Evolutionary conservation across 2,888 invertebrate species (phyloP).

Genomic region (Heterodera filipjevi): DNA sequence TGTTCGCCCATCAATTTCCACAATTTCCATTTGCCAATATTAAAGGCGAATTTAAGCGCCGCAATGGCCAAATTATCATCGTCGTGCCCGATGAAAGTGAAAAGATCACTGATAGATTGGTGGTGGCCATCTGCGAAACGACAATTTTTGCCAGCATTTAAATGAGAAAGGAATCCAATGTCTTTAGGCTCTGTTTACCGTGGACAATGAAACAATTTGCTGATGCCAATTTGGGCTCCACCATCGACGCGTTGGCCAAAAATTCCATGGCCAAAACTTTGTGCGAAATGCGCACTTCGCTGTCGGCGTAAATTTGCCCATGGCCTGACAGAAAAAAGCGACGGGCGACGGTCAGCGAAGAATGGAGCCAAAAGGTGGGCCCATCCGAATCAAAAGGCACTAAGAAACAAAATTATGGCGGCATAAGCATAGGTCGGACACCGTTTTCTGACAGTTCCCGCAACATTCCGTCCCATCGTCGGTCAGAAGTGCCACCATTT

Average conservation of each 20-base stretch:
- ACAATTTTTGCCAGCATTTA: background rate
- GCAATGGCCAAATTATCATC: slow-evolving; percentile 47
- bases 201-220: background rate
- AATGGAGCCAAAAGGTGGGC: slow-evolving; percentile 30
- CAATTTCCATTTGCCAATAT: slow-evolving; percentile 38
- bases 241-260: slow-evolving; percentile 2
- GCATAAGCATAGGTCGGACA: background rate
- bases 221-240: slow-evolving; percentile 3
- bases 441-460: background rate
- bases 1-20: slow-evolving; percentile 11
- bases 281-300: slow-evolving; percentile 36
- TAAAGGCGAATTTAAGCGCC: slow-evolving; percentile 43
- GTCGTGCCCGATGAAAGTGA: slow-evolving; percentile 45
- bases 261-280: slow-evolving; percentile 39
- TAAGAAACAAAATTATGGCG: slow-evolving; percentile 13
- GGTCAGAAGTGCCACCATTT: background rate
- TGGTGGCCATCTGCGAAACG: slow-evolving; percentile 35
- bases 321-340: slow-evolving; percentile 32
- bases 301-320: slow-evolving; percentile 26
- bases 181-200: background rate
- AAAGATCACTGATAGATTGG: slow-evolving; percentile 40
- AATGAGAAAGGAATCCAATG: background rate
- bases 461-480: background rate
- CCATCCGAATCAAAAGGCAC: slow-evolving; percentile 10
- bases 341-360: slow-evolving; percentile 28